Evolutionary conservation across 30 jellyfish, hydroid and myxozoan species (phyloP).

Genomic region (Turritopsis rubra): DNA sequence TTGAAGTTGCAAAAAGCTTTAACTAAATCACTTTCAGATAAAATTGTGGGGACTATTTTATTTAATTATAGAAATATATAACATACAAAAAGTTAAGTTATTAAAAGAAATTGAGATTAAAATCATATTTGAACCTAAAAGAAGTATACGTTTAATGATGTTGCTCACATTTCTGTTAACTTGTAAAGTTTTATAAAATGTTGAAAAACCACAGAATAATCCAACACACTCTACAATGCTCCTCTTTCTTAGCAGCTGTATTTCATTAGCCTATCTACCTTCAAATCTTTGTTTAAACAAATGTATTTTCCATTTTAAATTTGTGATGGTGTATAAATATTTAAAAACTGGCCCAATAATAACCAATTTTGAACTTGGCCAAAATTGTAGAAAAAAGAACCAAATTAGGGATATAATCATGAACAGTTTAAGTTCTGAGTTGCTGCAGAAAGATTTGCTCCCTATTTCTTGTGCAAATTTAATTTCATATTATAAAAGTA

Average conservation of each 20-base stretch:
- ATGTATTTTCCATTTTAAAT: neutral
- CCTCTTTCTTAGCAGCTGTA: neutral
- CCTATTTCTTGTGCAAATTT: neutral
- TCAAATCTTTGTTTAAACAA: neutral
- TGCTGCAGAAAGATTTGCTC: neutral
- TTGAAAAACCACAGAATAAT: neutral
- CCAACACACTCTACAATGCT: neutral
- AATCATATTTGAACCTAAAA: too few species aligned
- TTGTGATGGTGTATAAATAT: neutral
- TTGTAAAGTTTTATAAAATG: neutral
- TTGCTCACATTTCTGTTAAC: neutral
- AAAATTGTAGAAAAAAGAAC: too few species aligned
- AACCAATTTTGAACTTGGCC: neutral
- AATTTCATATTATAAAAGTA: neutral
- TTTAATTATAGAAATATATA: too few species aligned
- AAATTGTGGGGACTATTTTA: too few species aligned
- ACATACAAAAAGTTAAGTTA: too few species aligned
- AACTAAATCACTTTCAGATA: too few species aligned
- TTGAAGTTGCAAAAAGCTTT: too few species aligned
- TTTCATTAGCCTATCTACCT: neutral
- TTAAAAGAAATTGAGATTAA: too few species aligned
- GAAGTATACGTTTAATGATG: too few species aligned
- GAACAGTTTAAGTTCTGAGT: too few species aligned
- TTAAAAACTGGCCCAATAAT: neutral
- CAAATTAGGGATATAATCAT: too few species aligned